These are phyloP conservation scores for Morelia viridis DNA, from an alignment of 2,797 vertebrate genomes.

Conservation along the genomic window DNA sequence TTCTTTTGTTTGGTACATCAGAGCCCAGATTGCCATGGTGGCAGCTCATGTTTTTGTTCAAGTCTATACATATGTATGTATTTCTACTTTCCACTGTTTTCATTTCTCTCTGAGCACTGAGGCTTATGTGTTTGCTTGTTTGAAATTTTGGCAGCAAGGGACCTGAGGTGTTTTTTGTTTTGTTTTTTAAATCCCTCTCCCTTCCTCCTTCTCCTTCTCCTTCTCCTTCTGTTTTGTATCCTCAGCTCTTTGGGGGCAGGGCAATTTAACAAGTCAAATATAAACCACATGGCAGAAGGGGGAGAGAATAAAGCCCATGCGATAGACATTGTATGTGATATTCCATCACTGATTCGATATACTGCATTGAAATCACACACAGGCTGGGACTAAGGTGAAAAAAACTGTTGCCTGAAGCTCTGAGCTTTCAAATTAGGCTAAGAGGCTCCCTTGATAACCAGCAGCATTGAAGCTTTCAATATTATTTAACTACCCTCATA, in stretches of 20 bases:
- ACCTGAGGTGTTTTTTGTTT: constrained; percentile 50
- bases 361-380: constrained; percentile 63
- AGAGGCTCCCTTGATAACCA: constrained; percentile 75
- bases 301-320: constrained; percentile 58
- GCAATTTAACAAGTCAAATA: constrained; percentile 79
- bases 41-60: constrained; percentile 69
- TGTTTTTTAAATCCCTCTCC: not conserved
- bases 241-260: constrained; percentile 56
- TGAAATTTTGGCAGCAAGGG: constrained; percentile 64
- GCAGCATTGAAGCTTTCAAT: constrained; percentile 67
- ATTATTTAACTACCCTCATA: constrained; percentile 62
- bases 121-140: constrained; percentile 63
- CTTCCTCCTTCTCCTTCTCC: constrained; percentile 42
- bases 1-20: constrained; percentile 57
- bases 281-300: constrained; percentile 58
- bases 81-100: constrained; percentile 62
- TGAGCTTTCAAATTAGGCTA: constrained; percentile 77
- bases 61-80: constrained; percentile 61
- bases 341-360: constrained; percentile 70
- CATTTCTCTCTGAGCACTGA: constrained; percentile 60
- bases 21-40: constrained; percentile 61
- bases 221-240: constrained; percentile 59
- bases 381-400: constrained; percentile 57
- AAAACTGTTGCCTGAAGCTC: constrained; percentile 72
- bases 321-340: constrained; percentile 52